Base-by-base conservation (phyloP, 2,797 vertebrate species). In the Chrysocyon brachyurus region DNA sequence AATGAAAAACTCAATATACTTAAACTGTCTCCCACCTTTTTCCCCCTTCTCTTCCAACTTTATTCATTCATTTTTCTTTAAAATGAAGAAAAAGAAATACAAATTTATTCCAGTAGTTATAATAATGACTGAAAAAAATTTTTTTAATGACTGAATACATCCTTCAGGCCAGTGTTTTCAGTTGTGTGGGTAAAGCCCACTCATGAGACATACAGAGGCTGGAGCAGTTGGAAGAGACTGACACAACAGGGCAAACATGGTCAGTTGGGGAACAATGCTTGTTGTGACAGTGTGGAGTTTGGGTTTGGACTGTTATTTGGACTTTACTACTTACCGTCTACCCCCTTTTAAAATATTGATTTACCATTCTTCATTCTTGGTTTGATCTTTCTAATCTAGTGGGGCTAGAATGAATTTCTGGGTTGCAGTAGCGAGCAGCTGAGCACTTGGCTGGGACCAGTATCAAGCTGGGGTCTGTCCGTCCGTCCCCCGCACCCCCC, bases 31-130 rank as follows among this genome's bases (percentile, higher is more conserved):
- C 6, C 16, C 22, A 33, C 6, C 81, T 16, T 92, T 63, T 88
- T 46, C 66, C 49, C 9, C 77, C 57, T 64, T 86, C 9, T 72
- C 52, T 73, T 87, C 33, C 24, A 72, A 49, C 21, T 82, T 94
- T 92, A 87, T 46, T 95, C 22, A 26, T 28, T 91, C 5, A 64
- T 21, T 73, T 94, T 90, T 91, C 63, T 77, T 85, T 81, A 54
- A 90, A 94, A 84, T 57, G 57, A 92, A 87, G 26, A 87, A 82
- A 88, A 88, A 6, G 33, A 33, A 77, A 68, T 21, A 77, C 89
- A 73, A 77, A 84, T 57, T 94, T 36, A 73, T 57, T 40, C 0
- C 2, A 64, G 5, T 86, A 90, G 54, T 70, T 75, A 88, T 77
- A 40, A 33, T 63, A 91, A 91, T 85, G 40, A 56, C 26, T 63